Evolutionary conservation across 2,113 vertebrate genomes (phyloP).

Genomic region (Phalacrocorax pelagicus): DNA sequence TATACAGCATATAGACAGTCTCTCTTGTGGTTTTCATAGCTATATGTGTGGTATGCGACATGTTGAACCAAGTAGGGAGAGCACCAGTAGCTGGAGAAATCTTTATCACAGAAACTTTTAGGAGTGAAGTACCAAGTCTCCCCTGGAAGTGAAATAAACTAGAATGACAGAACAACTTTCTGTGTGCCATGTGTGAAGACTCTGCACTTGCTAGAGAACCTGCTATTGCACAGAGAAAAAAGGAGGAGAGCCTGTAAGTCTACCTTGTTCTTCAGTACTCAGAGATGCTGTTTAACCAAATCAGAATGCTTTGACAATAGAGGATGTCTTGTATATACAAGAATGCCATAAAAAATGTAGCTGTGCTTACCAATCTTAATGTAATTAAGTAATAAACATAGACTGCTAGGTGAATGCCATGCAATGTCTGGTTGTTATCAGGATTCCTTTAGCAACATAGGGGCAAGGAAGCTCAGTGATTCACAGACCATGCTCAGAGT

Average conservation of each 20-base stretch:
- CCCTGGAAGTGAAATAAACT: neutral
- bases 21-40: neutral
- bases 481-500: neutral
- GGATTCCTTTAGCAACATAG: neutral
- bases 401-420: neutral
- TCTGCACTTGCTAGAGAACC: neutral
- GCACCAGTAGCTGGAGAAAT: neutral
- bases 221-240: neutral
- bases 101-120: neutral
- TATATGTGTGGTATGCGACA: neutral
- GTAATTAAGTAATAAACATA: neutral
- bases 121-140: neutral
- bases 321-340: neutral
- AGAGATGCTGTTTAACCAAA: neutral
- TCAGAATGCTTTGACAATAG: neutral
- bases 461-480: neutral
- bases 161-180: neutral
- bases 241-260: neutral
- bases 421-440: neutral
- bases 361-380: neutral
- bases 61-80: neutral
- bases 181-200: neutral
- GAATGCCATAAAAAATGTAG: neutral
- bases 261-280: neutral
- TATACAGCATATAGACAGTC: neutral